phyloP scores from a whole-genome alignment of 2,888 invertebrate species.

The Trichogramma dendrolimi region DNA sequence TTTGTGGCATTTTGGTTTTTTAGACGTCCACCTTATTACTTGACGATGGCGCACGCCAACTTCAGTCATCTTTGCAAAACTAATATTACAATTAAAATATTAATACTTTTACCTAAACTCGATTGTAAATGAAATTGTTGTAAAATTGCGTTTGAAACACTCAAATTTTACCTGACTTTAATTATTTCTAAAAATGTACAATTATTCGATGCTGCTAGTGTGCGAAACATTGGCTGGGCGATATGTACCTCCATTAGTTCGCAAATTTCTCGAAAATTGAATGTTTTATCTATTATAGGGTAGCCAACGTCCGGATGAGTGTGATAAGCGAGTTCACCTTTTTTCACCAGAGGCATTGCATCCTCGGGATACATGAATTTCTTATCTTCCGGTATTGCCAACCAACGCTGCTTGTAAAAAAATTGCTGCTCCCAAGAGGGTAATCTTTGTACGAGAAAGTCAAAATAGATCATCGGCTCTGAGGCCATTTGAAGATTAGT shows the following conservation, averaged over 20 bases:
- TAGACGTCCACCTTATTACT: conserved; percentile 9
- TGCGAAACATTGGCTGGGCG: conserved; percentile 7
- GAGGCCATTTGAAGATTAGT: conserved; percentile 38
- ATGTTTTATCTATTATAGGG: conserved; percentile 25
- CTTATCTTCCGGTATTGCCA: conserved; percentile 28
- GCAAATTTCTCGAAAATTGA: conserved; percentile 30
- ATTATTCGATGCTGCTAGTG: neutral
- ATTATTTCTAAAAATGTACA: conserved; percentile 8
- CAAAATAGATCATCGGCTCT: conserved; percentile 38
- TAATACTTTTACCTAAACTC: neutral
- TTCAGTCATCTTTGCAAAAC: conserved; percentile 9
- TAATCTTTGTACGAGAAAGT: conserved; percentile 17
- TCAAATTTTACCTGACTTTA: conserved; percentile 23
- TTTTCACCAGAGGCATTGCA: conserved; percentile 24
- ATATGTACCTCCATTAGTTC: conserved; percentile 33
- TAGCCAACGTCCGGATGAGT: conserved; percentile 29
- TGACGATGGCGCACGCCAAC: conserved; percentile 9
- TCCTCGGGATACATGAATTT: conserved; percentile 26
- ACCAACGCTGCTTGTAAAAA: conserved; percentile 35
- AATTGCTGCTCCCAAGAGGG: conserved; percentile 34
- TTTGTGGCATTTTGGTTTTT: conserved; percentile 15
- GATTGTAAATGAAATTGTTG: no score
- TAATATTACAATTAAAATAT: neutral
- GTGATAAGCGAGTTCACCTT: conserved; percentile 33
- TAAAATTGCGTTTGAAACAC: neutral